Percentiles rank a stretch among this genome's conserved stretches.
These are phyloP conservation scores for Hoplostethus mediterraneus DNA, from an alignment of 2,797 vertebrate genomes.

Conservation along the genomic window DNA sequence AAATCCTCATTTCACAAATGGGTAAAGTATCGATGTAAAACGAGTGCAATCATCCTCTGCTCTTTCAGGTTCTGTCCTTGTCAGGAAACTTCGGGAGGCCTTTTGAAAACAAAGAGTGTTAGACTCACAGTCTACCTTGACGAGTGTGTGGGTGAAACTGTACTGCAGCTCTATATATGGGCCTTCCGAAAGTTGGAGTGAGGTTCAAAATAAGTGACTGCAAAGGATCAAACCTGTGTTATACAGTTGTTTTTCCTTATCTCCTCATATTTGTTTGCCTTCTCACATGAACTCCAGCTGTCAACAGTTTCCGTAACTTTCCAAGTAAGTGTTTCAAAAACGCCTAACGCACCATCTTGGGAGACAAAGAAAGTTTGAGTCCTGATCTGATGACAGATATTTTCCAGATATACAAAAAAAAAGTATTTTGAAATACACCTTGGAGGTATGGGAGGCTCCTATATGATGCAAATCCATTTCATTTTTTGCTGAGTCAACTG, in stretches of 20 bases:
- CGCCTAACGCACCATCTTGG: too few relatives aligned
- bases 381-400: not conserved
- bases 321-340: not conserved
- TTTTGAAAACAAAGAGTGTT: not conserved
- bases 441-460: constrained; percentile 6
- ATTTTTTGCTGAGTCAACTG: constrained; percentile 41
- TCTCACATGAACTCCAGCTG: too few relatives aligned
- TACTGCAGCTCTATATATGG: too few relatives aligned
- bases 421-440: constrained; percentile 11
- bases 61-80: constrained; percentile 4
- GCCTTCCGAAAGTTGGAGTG: too few relatives aligned
- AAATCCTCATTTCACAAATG: constrained; percentile 22
- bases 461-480: constrained; percentile 33
- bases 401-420: constrained; percentile 12
- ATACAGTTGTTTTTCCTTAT: too few relatives aligned
- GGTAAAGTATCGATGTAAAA: constrained; percentile 29
- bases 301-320: too few relatives aligned
- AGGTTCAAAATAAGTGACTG: too few relatives aligned
- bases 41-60: constrained; percentile 1
- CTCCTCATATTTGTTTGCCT: too few relatives aligned
- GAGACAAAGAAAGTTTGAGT: not conserved
- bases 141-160: too few relatives aligned
- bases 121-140: not conserved
- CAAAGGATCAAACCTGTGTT: too few relatives aligned
- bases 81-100: not conserved